Percentiles rank a stretch among this genome's conserved stretches.
Evolutionary conservation across 2,797 vertebrate species (phyloP).

Genomic region (Hemibagrus guttatus): DNA sequence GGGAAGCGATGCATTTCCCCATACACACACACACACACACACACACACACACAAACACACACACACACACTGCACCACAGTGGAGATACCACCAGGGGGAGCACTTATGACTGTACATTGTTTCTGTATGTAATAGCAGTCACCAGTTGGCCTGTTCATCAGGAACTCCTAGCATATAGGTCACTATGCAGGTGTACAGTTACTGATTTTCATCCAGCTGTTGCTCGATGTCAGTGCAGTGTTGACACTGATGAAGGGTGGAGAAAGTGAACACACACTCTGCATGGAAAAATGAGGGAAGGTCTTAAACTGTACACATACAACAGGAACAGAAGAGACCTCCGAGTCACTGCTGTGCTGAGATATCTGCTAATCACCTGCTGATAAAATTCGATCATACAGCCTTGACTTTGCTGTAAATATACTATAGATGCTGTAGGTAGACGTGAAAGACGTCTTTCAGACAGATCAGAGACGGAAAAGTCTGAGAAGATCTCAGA

Average conservation of each 20-base stretch:
- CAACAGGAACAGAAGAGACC: not conserved
- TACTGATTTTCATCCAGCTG: constrained; percentile 16
- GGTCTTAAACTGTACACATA: not conserved
- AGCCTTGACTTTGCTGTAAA: not conserved
- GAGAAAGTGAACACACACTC: not conserved
- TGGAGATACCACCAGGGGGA: constrained; percentile 38
- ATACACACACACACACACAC: not conserved
- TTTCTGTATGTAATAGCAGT: not conserved
- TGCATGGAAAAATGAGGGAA: not conserved
- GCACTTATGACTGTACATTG: not conserved
- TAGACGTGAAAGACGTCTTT: not conserved
- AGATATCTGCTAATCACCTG: too few relatives aligned
- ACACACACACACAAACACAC: not conserved
- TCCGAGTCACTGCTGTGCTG: not conserved
- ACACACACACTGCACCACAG: constrained; percentile 10
- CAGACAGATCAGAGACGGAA: not conserved
- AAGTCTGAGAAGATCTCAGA: not conserved
- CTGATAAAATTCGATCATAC: not conserved
- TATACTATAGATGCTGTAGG: not conserved
- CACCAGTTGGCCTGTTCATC: not conserved
- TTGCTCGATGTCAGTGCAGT: constrained; percentile 5
- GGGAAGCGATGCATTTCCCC: not conserved
- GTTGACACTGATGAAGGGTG: not conserved
- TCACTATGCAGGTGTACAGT: constrained; percentile 16
- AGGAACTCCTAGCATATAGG: not conserved